These are phyloP conservation scores for Pipistrellus nathusii DNA, from an alignment of 2,797 vertebrate species.

Conservation along the genomic window DNA sequence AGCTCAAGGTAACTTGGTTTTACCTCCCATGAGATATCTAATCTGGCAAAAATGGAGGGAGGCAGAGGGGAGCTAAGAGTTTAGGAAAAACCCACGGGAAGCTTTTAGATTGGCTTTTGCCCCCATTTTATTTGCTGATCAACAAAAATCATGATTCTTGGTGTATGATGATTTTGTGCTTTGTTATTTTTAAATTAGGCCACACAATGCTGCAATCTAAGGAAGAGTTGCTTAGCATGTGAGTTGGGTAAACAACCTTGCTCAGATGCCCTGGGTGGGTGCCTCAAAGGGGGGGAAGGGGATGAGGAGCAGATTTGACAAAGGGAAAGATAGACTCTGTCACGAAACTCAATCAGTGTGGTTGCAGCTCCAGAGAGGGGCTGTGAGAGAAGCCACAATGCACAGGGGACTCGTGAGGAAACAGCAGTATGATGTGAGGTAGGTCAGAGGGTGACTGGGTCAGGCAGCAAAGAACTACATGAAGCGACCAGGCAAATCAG, in stretches of 20 bases:
- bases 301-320: background rate
- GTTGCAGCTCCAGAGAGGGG: background rate
- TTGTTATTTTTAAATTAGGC: background rate
- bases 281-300: background rate
- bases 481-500: background rate
- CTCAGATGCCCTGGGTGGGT: background rate
- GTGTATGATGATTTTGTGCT: background rate
- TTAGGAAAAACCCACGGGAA: background rate
- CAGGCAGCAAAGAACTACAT: background rate
- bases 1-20: background rate
- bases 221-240: background rate
- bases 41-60: background rate
- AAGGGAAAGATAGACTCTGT: background rate
- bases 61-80: background rate
- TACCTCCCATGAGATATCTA: background rate
- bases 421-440: background rate
- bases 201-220: background rate
- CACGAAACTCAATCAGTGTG: background rate
- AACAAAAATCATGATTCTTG: background rate
- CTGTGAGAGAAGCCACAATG: background rate
- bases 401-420: background rate
- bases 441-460: conserved; percentile 15
- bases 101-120: background rate
- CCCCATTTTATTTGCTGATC: conserved; percentile 31
- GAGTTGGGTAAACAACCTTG: background rate